These are phyloP conservation scores for Mellivora capensis DNA, from an alignment of 2,113 vertebrate species.

Conservation along the genomic window DNA sequence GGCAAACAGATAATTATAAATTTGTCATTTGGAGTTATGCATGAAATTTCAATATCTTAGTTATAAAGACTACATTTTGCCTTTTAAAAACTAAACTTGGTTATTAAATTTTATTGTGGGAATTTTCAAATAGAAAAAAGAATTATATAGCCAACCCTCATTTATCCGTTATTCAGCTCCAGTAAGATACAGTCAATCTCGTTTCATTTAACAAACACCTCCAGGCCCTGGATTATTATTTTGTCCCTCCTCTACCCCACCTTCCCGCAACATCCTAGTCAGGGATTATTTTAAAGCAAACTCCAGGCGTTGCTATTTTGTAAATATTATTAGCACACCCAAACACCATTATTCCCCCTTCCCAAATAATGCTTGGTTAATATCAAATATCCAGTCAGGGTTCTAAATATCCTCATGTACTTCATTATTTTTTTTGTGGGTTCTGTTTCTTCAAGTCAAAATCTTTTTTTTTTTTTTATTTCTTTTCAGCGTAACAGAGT, in stretches of 20 bases:
- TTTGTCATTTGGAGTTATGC: background rate
- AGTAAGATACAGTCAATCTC: background rate
- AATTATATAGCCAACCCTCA: background rate
- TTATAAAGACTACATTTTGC: background rate
- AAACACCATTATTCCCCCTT: background rate
- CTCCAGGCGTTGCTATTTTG: background rate
- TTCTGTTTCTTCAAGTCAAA: background rate
- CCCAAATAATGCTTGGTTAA: background rate
- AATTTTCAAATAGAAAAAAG: background rate
- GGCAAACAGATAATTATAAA: conserved; percentile 21
- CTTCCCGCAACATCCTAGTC: background rate
- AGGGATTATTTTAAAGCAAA: conserved; percentile 28
- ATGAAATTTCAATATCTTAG: background rate
- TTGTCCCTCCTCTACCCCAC: background rate
- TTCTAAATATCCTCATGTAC: background rate
- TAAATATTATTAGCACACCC: background rate
- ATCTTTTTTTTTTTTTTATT: no score
- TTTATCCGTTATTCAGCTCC: background rate
- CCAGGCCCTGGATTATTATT: background rate
- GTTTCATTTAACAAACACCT: background rate
- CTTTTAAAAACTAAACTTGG: background rate
- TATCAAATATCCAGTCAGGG: background rate
- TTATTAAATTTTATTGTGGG: background rate
- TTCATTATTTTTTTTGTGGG: background rate
- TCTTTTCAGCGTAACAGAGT: no score